phyloP scores from a whole-genome alignment of 2,888 invertebrate genomes.

The Eupithecia subfuscata region DNA sequence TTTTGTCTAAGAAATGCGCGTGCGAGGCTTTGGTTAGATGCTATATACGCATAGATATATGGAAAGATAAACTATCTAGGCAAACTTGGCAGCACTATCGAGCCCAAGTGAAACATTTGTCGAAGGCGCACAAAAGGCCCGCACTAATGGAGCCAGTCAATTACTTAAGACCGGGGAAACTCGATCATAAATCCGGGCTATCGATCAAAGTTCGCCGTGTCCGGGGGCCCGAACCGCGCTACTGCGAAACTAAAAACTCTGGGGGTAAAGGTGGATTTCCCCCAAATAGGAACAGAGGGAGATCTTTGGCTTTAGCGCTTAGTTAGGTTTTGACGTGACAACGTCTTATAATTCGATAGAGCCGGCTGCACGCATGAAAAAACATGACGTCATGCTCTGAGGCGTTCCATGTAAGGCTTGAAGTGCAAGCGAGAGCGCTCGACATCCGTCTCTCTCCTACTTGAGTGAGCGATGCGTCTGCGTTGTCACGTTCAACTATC shows the following conservation, averaged over 20 bases:
- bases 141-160: slow-evolving; percentile 79
- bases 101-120: slow-evolving; percentile 51
- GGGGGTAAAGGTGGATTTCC: too few relatives aligned
- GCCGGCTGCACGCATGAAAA: too few relatives aligned
- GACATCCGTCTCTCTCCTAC: too few relatives aligned
- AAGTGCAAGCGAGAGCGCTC: too few relatives aligned
- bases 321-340: too few relatives aligned
- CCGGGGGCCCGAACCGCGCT: slow-evolving; percentile 48
- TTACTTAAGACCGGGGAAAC: slow-evolving; percentile 80
- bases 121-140: slow-evolving; percentile 48
- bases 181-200: slow-evolving; percentile 79
- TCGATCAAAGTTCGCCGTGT: slow-evolving; percentile 78
- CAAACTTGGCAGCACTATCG: slow-evolving; percentile 18
- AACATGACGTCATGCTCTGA: too few relatives aligned
- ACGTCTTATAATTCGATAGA: too few relatives aligned
- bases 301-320: too few relatives aligned
- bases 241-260: slow-evolving; percentile 27
- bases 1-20: neutral
- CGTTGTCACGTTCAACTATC: too few relatives aligned
- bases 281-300: too few relatives aligned
- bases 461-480: too few relatives aligned
- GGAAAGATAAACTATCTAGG: neutral
- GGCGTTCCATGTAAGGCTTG: too few relatives aligned
- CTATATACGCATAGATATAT: neutral
- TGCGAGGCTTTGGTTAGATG: neutral